A percentile compares a stretch with the other conserved stretches of the same genome.
phyloP scores from a whole-genome alignment of 2,113 vertebrate species.

The Rousettus leschenaultii region DNA sequence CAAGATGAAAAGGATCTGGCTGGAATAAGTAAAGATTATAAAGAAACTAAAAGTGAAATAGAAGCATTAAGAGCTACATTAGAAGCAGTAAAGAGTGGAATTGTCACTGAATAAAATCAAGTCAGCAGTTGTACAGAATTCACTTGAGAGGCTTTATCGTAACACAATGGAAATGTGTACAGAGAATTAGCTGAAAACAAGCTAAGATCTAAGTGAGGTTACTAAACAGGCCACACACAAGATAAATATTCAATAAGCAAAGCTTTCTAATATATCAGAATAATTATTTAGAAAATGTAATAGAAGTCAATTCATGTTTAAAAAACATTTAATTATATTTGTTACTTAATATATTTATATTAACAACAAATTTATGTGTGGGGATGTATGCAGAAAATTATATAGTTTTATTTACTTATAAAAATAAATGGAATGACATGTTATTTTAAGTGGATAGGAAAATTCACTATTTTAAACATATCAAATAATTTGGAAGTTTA shows the following conservation, averaged over 20 bases:
- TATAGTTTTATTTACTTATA: neutral
- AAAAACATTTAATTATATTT: neutral
- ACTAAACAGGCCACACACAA: neutral
- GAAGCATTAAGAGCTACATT: neutral
- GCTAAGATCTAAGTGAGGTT: neutral
- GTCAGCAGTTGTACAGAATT: neutral
- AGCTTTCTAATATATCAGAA: neutral
- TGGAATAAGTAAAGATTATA: neutral
- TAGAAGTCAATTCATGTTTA: neutral
- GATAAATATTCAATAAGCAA: neutral
- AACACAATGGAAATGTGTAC: neutral
- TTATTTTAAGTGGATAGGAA: neutral
- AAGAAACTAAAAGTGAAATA: constrained; percentile 22
- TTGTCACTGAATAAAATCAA: constrained; percentile 38
- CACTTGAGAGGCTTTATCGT: neutral
- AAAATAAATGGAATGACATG: neutral
- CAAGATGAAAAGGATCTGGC: neutral
- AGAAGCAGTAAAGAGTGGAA: neutral
- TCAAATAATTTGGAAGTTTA: neutral
- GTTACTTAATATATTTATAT: neutral
- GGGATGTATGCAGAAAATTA: neutral
- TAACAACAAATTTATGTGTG: neutral
- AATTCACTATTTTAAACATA: neutral
- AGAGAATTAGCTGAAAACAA: neutral
- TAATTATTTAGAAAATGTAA: neutral